Base-by-base conservation (phyloP, 2,888 invertebrate genomes). In the Agrilus cyanescens region DNA sequence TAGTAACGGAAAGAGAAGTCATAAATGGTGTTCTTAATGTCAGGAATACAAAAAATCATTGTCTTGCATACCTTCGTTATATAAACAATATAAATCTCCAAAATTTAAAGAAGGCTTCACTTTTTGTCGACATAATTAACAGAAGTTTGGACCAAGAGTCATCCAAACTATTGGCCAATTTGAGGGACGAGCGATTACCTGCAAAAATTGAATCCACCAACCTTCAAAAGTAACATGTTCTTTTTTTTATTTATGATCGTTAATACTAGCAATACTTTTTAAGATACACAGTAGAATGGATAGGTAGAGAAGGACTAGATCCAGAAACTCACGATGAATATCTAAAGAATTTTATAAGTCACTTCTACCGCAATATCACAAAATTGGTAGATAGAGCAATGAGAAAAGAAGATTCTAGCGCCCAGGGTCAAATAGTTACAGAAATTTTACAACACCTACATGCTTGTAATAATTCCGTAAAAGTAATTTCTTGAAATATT, bases 11-110 rank as follows among this genome's bases (percentile, higher is more conserved):
- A 70, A 74, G 96, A 35, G 97, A 98, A 70, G 94, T 98, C 0
- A 94, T 95, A 53, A 91, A 95, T 58, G 97, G 97, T 0, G 76
- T 97, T 4, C 67, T 98, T 13, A 87, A 85, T 58, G 94, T 95
- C 0, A 87, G 86, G 59, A 91, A 95, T 60, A 93, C 91, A 0
- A 88, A 90, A 62, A 94, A 95, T 58, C 95, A 96, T 65, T 93
- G 94, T 56, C 70, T 97, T 34, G 94, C 94, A 0, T 97, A 96
- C 66, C 79, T 90, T 4, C 75, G 96, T 43, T 93, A 94, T 66
- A 96, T 98, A 62, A 93, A 94, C 68, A 95, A 96, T 63, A 96
- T 98, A 46, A 96, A 96, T 65, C 73, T 95, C 30, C 91, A 94
- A 65, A 93, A 96, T 66, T 68, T 95, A 50, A 85, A 90, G 62